Evolutionary conservation across 2,797 vertebrate species (phyloP).

Genomic region (Gorsachius magnificus): DNA sequence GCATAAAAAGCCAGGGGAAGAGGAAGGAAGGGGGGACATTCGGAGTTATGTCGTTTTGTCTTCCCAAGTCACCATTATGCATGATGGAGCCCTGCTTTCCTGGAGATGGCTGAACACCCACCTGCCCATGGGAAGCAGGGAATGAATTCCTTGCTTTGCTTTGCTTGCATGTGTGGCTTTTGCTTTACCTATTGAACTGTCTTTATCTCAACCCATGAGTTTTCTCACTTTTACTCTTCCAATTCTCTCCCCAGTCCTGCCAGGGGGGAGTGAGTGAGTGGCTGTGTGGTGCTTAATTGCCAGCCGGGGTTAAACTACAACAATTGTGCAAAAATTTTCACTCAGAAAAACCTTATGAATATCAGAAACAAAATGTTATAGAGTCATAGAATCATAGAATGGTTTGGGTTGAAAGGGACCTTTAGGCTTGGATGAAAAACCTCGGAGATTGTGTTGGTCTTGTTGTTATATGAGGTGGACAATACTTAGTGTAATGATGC

Average conservation of each 20-base stretch:
- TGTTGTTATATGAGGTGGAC: not conserved
- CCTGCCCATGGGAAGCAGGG: rapidly evolving
- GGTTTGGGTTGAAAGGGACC: too few species aligned
- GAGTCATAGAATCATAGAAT: too few species aligned
- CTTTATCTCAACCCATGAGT: not conserved
- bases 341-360: not conserved
- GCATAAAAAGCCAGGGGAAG: not conserved
- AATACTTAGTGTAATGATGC: not conserved
- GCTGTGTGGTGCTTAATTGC: not conserved
- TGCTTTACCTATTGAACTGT: not conserved
- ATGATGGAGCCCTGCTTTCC: not conserved
- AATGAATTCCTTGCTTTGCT: not conserved
- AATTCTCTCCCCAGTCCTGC: not conserved
- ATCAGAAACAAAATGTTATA: not conserved
- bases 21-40: not conserved
- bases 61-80: rapidly evolving
- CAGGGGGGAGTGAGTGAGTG: rapidly evolving
- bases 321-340: not conserved
- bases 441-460: not conserved
- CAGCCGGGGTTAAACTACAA: not conserved
- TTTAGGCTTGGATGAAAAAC: not conserved
- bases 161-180: rapidly evolving
- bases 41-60: not conserved
- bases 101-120: not conserved
- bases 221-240: not conserved